phyloP scores from a whole-genome alignment of 2,113 vertebrate species.

The Pseudorectes ferrugineus region DNA sequence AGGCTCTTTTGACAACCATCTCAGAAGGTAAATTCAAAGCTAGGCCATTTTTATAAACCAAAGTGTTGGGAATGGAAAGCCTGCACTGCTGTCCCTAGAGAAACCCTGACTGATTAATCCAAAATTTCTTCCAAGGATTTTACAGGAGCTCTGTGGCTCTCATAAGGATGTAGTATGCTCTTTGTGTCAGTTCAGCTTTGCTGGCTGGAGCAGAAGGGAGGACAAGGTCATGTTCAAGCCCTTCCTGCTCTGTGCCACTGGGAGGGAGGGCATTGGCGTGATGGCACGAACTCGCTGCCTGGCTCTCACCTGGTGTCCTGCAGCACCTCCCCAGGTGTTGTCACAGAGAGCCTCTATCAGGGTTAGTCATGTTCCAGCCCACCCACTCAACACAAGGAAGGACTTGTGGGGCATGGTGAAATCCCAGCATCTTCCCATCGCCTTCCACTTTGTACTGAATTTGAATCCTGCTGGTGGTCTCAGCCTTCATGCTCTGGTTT shows the following conservation, averaged over 20 bases:
- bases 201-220: background rate
- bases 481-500: background rate
- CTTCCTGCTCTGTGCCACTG: background rate
- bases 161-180: background rate
- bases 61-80: background rate
- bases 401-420: background rate
- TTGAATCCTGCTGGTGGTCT: background rate
- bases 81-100: background rate
- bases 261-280: fast-evolving
- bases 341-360: fast-evolving
- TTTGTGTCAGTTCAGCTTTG: background rate
- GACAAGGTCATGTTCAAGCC: background rate
- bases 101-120: background rate
- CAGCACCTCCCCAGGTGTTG: background rate
- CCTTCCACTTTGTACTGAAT: background rate
- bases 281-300: background rate
- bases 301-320: background rate
- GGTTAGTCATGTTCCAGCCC: background rate
- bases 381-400: background rate
- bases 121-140: background rate
- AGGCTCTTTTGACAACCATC: background rate
- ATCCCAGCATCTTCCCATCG: background rate
- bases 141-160: background rate
- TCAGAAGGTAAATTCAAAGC: background rate
- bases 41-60: background rate